phyloP scores from a whole-genome alignment of 1,140 invertebrate species.

The Caerostris darwini region DNA sequence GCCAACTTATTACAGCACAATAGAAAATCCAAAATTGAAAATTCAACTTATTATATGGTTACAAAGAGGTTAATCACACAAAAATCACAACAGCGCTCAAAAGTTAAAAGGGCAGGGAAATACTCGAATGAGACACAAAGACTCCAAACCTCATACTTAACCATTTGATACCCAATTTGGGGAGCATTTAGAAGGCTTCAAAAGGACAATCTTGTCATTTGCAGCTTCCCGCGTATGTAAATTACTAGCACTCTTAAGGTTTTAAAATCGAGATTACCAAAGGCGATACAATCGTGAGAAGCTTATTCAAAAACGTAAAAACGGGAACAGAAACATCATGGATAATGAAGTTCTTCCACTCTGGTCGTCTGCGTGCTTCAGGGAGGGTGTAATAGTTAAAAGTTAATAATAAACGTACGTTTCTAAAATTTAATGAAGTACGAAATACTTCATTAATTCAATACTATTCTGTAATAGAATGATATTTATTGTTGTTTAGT shows the following conservation, averaged over 20 bases:
- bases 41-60: background rate
- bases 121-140: background rate
- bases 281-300: background rate
- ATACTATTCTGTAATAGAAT: too few species aligned
- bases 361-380: too few species aligned
- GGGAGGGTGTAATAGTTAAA: background rate
- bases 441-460: too few species aligned
- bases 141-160: background rate
- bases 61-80: background rate
- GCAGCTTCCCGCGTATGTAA: background rate
- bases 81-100: background rate
- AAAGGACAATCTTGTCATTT: background rate
- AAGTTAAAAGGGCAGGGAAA: background rate
- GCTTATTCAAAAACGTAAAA: constrained; percentile 19
- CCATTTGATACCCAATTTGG: constrained; percentile 27
- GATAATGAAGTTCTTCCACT: background rate
- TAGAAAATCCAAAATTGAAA: background rate
- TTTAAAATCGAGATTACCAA: constrained; percentile 29
- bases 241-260: constrained; percentile 24
- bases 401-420: background rate
- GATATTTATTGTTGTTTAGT: too few species aligned
- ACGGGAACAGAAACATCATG: background rate
- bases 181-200: background rate
- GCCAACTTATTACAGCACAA: background rate
- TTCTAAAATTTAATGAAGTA: too few species aligned